Evolutionary conservation across 2,888 invertebrate genomes (phyloP), one percentile per base, ranked within the genome.

Genomic region (Drosophila longiperda): DNA sequence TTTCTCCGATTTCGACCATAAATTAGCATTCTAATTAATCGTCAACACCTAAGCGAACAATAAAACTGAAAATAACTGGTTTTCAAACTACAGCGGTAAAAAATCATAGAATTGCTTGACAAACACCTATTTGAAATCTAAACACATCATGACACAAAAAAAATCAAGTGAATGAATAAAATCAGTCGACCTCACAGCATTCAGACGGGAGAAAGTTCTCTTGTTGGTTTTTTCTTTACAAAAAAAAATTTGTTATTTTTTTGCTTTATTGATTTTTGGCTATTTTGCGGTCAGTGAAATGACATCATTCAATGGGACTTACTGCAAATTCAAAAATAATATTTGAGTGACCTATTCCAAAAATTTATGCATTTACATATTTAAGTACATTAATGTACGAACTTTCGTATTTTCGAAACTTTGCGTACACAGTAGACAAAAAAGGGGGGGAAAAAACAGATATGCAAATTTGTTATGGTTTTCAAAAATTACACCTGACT

Each of bases 171-270:
- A 74, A 64, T 67, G 62, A 69, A 57, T 66, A 53, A 67, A 75
- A 64, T 75, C 48, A 61, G 63, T 61, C 63, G 66, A 69, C 55
- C 70, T 70, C 86, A 54, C 80, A 80, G 80, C 80, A 82, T 85
- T 80, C 85, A 87, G 85, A 83, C 80, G 85, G 85, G 83, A 77
- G 83, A 83, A 83, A 83, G 83, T 87, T 83, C 73, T 81, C 68
- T 67, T 68, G 74, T 65, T 58, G 52, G 65, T 55, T 49, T 52
- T 65, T 65, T 33, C 54, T n/a, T 54, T 48, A 50, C 29, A 4
- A 29, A 29, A 29, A 26, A 26, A 2, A 29, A 29, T 29, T 29
- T 29, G 29, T 29, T 29, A 29, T 33, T 66, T 67, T 73, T 67
- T 53, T 55, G 32, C 33, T 61, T 45, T 69, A 74, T 77, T 78